Evolutionary conservation across 2,113 vertebrate genomes (phyloP), one percentile per base, ranked within the genome.

Genomic region (Anolis carolinensis): DNA sequence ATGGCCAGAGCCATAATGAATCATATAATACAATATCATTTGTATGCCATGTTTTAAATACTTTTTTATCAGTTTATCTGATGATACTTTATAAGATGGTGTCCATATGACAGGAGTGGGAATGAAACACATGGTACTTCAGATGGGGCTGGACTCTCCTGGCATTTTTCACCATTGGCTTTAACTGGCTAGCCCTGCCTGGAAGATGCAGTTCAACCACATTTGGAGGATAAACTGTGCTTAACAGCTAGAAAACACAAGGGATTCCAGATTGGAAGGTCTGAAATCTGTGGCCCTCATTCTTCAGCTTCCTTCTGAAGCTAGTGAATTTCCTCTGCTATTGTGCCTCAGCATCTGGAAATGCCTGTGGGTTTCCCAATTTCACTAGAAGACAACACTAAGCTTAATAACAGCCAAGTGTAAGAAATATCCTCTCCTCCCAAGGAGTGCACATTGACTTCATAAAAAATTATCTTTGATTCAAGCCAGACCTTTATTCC

Each of bases 291-390:
- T 21, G 9, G 11, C 20, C 18, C 27, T 63, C 13, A 70, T 71
- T 48, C 27, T 68, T 10, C 62, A 18, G 50, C 32, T 25, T 32
- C 67, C 30, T 72, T 62, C 63, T 63, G 27, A 18, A 79, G 30
- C 59, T 21, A 59, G 34, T 39, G 32, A 79, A 50, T 25, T 72
- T 36, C 34, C 36, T 59, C 32, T 79, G 68, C 59, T 52, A 63
- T 86, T 79, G 25, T 71, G 11, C 18, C 48, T 13, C 36, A 50
- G 21, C 72, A 67, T 67, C 73, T 50, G 20, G 82, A 48, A 52
- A 86, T 59, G 84, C 72, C 36, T 84, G 71, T n/a, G 71, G 70
- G 14, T 48, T 84, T 65, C 59, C 74, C 55, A 44, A 48, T 75
- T 75, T 65, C 65, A 59, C 55, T 72, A 32, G 59, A 32, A 84